These are phyloP conservation scores for Acestrorhynchus altus DNA, from an alignment of 2,797 vertebrate species.

Conservation along the genomic window DNA sequence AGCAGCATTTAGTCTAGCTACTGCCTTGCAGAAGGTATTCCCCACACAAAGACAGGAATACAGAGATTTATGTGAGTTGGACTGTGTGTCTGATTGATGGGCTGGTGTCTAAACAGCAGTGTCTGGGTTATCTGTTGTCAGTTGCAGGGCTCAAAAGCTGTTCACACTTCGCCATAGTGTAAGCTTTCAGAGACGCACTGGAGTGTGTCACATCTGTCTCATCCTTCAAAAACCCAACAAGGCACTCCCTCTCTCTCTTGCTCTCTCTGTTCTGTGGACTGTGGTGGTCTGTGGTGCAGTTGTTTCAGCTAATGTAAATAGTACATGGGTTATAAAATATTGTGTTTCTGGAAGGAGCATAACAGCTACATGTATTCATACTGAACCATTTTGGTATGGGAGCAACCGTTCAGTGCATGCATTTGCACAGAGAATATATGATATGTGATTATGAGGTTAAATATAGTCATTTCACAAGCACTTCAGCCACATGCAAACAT, in stretches of 20 bases:
- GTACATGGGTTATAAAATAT: too few relatives aligned
- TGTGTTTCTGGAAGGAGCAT: too few relatives aligned
- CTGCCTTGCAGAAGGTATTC: not conserved
- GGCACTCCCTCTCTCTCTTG: not conserved
- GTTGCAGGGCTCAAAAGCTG: constrained; percentile 27
- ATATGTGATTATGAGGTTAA: too few relatives aligned
- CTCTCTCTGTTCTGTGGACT: not conserved
- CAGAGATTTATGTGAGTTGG: not conserved
- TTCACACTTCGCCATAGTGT: constrained; percentile 16
- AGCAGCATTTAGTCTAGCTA: not conserved
- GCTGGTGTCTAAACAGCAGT: constrained; percentile 48
- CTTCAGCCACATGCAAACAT: too few relatives aligned
- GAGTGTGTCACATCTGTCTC: constrained; percentile 34
- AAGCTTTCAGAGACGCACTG: constrained; percentile 26
- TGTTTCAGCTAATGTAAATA: not conserved
- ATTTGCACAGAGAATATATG: too few relatives aligned
- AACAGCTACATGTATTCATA: too few relatives aligned
- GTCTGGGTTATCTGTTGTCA: constrained; percentile 65
- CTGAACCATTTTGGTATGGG: too few relatives aligned
- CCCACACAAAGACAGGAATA: not conserved
- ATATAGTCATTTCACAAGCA: too few relatives aligned
- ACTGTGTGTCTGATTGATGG: constrained; percentile 52
- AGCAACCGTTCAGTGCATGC: too few relatives aligned
- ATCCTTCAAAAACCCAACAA: not conserved
- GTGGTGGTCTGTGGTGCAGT: not conserved